Base-by-base conservation (phyloP, 2,113 vertebrate species). In the Labeo catla region DNA sequence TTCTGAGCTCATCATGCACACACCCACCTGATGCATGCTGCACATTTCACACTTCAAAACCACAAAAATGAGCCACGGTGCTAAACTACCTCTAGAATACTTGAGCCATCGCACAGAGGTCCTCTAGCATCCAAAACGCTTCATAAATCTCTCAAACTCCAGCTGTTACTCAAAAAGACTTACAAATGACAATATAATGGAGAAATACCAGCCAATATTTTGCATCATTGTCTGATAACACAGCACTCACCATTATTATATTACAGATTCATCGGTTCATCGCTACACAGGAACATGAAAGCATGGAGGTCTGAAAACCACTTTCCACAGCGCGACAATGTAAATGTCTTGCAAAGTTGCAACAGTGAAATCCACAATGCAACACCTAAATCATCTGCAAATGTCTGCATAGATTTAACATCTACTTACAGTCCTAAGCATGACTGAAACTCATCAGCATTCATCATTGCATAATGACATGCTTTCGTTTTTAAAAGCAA, bases 41-140 rank as follows among this genome's bases (percentile, higher is more conserved):
- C n/a, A 49, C 59, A 65, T 28, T 78, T 80, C 36, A 61, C 54
- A 80, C 36, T 21, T 61, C 34, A n/a, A 79, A 61, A 59, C 54
- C 0, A 10, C 77, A 45, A 59, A 79, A 79, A 43, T 9, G 11
- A 43, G 34, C 16, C 28, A 57, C 28, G 28, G 2, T 36, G 23
- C 50, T 28, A 54, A 79, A 43, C 52, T 39, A 13, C 19, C 34
- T 21, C 57, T 79, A 15, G 2, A 72, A 39, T 36, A 43, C 6
- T 43, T 59, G 9, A 59, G 23, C 16, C 8, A 23, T 34, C 9
- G 8, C 6, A 12, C 52, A 78, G 9, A 7, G 76, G 11, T 8
- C 15, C 19, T 36, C 12, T 16, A 68, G 65, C 65, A 34, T 68
- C 12, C 36, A 68, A 68, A 68, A 36, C 28, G 45, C 5, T 61